Conservation (phyloP, 2,113 vertebrate species). For the Forbesichthys papilliferus region DNA sequence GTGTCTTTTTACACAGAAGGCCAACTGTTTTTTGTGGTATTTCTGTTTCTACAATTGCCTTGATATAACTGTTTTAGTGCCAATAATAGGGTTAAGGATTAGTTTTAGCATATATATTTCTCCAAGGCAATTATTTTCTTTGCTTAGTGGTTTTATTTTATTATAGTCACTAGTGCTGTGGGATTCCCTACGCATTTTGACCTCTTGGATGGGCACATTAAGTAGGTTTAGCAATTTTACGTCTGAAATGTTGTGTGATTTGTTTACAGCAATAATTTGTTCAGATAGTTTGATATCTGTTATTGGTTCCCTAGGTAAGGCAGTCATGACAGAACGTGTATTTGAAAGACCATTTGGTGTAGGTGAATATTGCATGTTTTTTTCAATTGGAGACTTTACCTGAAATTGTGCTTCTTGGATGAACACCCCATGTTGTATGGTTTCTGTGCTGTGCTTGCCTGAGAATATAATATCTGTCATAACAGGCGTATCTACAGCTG, state of each 20-base stretch:
- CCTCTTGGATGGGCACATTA: slow-evolving; percentile 10
- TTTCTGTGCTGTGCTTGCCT: slow-evolving; percentile 17
- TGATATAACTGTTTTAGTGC: background rate
- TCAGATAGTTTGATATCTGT: slow-evolving; percentile 10
- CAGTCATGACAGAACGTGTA: slow-evolving; percentile 1
- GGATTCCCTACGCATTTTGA: background rate
- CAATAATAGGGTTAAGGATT: background rate
- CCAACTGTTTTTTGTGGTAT: background rate
- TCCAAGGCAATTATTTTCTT: background rate
- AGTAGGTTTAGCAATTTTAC: background rate
- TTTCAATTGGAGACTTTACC: slow-evolving; percentile 12
- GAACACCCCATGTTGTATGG: slow-evolving; percentile 2
- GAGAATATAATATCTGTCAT: slow-evolving; percentile 32
- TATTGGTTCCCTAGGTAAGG: background rate
- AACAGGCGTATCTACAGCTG: slow-evolving; percentile 31
- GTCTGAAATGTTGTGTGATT: slow-evolving; percentile 18
- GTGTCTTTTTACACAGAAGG: slow-evolving; percentile 7
- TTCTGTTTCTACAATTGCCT: slow-evolving; percentile 2
- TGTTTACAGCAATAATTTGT: background rate
- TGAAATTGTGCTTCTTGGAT: slow-evolving; percentile 4
- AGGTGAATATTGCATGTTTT: background rate
- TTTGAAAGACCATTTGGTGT: slow-evolving; percentile 4
- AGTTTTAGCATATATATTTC: slow-evolving; percentile 6
- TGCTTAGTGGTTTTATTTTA: background rate
- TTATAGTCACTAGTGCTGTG: background rate